Evolutionary conservation across 2,888 invertebrate genomes (phyloP), one percentile per base, ranked within the genome.

Genomic region (Amaurobius ferox): DNA sequence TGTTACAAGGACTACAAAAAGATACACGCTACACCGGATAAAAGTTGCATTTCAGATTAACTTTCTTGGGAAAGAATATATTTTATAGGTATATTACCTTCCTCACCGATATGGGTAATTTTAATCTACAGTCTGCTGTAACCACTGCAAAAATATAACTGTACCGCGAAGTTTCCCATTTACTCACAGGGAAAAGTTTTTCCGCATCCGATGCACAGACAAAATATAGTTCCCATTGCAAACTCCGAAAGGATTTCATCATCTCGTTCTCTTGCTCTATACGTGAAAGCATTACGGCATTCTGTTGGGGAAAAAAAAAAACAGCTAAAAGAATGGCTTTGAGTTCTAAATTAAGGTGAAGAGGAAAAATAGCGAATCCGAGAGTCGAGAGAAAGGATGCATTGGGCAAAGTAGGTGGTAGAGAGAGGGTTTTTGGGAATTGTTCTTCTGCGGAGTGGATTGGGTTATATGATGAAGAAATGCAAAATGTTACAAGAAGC

Each of bases 281-380:
- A 32, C 19, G 26, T n/a, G 39, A n/a, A 35, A 68, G 68, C 68
- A 39, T 39, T 68, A 55, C 55, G 55, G 23, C 23, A 23, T 55
- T 55, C 23, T 55, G 23, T 55, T 23, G 30, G n/a, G n/a, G n/a
- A n/a, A n/a, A 55, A 70, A 40, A 40, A 13, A 40, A 70, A 2
- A 16, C 28, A 6, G n/a, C 16, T 40, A n/a, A 26, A 26, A 70
- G 26, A 19, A 70, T 28, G 26, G 40, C 44, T 26, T 26, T 7
- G 40, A 70, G 28, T 40, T 26, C 40, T 11, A 55, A 55, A 55
- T 55, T 55, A 55, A 55, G 55, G 55, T 55, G 55, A 55, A 55
- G 55, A 55, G 23, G 16, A 23, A 55, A 23, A 55, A 23, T 23
- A 55, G 23, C 55, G 23, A 55, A 55, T 55, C 55, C 23, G 55